phyloP scores from a whole-genome alignment of 2,888 invertebrate genomes.

The Ophion costatus region DNA sequence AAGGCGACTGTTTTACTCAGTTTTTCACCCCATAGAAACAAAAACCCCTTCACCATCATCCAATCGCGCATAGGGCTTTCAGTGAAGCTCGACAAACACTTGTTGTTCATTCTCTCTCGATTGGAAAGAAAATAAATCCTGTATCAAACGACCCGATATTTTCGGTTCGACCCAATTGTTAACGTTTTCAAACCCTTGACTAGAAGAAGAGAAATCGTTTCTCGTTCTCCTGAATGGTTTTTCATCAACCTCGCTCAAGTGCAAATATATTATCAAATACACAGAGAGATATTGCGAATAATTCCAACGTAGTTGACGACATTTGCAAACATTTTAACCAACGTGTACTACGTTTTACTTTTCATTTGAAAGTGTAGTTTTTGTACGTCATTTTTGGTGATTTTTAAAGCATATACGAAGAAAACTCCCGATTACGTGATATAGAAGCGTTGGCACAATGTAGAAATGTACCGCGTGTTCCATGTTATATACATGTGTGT shows the following conservation, averaged over 20 bases:
- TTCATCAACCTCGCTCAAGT: too few relatives aligned
- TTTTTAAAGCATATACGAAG: not conserved
- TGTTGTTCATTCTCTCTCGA: not conserved
- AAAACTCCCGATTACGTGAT: too few relatives aligned
- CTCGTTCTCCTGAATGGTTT: too few relatives aligned
- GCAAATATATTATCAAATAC: too few relatives aligned
- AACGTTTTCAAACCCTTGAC: not conserved
- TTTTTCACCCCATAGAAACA: not conserved
- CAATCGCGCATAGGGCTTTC: not conserved
- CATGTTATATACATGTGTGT: too few relatives aligned
- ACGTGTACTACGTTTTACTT: not conserved
- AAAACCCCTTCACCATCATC: not conserved
- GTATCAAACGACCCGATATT: not conserved
- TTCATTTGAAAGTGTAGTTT: not conserved
- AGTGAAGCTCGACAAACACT: not conserved
- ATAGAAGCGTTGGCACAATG: not conserved
- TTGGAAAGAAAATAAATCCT: not conserved
- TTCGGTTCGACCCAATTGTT: not conserved
- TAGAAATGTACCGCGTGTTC: not conserved
- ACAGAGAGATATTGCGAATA: not conserved
- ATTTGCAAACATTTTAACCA: not conserved
- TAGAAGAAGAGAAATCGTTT: too few relatives aligned
- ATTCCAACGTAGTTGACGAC: not conserved
- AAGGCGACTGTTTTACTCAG: not conserved
- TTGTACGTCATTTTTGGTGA: not conserved